These are phyloP conservation scores for Tanytarsus gracilentus DNA, from an alignment of 2,888 invertebrate genomes.

Conservation along the genomic window DNA sequence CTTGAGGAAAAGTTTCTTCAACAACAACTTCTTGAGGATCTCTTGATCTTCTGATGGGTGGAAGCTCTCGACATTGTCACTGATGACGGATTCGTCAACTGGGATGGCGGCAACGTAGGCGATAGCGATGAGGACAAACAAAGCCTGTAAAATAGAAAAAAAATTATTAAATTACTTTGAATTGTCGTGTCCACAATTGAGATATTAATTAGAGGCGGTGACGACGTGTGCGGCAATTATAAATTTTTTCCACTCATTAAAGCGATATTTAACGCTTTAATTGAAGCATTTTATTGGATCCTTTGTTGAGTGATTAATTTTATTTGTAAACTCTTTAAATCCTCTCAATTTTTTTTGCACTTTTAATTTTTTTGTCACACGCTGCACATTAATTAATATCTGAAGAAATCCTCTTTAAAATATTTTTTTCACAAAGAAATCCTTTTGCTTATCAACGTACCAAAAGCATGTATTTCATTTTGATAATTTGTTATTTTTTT, in stretches of 20 bases:
- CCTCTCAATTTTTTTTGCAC: no score
- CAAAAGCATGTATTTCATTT: conserved; percentile 25
- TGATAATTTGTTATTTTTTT: conserved; percentile 17
- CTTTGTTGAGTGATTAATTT: background rate
- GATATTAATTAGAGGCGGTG: no score
- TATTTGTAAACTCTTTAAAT: no score
- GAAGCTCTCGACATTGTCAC: conserved; percentile 22
- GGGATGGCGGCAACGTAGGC: conserved; percentile 38
- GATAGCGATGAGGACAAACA: conserved; percentile 37
- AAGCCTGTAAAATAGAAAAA: conserved; percentile 33
- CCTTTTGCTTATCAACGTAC: conserved; percentile 6
- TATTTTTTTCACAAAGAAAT: background rate
- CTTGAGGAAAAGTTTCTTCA: conserved; percentile 28
- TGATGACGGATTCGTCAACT: conserved; percentile 37
- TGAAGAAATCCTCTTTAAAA: no score
- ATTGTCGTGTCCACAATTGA: no score
- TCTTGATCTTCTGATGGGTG: conserved; percentile 26
- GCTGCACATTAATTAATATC: no score
- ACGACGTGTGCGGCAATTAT: background rate
- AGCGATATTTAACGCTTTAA: background rate
- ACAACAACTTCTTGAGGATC: conserved; percentile 27
- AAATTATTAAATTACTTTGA: background rate
- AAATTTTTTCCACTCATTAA: background rate
- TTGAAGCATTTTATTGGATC: background rate
- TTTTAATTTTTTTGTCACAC: no score